These are phyloP conservation scores for Tachuris rubrigastra DNA, from an alignment of 2,113 vertebrate genomes.

Conservation along the genomic window DNA sequence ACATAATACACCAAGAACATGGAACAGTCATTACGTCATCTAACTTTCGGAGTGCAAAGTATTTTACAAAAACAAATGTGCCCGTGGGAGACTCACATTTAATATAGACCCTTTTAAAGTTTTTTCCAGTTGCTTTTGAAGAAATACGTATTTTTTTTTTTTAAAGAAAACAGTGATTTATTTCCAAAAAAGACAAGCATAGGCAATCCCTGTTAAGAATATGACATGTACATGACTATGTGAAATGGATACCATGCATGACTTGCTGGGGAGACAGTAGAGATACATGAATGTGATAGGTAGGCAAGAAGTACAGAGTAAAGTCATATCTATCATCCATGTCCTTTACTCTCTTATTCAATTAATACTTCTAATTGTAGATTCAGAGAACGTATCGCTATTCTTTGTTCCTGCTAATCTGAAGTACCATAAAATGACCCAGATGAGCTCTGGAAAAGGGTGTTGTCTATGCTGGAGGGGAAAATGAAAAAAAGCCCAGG, in stretches of 20 bases:
- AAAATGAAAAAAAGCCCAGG: not conserved
- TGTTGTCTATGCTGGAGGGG: not conserved
- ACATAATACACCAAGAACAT: not conserved
- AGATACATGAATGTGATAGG: not conserved
- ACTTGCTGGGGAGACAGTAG: not conserved
- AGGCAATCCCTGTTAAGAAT: not conserved
- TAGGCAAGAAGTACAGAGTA: not conserved
- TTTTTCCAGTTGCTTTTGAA: not conserved
- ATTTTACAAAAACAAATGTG: not conserved
- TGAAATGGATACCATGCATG: not conserved
- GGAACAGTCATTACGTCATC: conserved; percentile 13
- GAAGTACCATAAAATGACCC: not conserved
- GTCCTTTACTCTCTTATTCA: not conserved
- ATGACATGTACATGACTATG: not conserved
- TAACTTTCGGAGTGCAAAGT: not conserved
- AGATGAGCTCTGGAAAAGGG: not conserved
- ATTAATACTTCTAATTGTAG: not conserved
- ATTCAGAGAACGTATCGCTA: not conserved
- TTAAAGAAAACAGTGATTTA: not conserved
- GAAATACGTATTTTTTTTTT: not conserved
- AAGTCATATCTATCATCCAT: not conserved
- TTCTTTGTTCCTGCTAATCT: not conserved
- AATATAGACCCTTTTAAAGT: not conserved
- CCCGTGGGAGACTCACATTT: not conserved
- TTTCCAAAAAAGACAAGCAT: not conserved